Evolutionary conservation across 2,797 vertebrate species (phyloP), one percentile per base, ranked within the genome.

Genomic region (Loris lydekkerianus): DNA sequence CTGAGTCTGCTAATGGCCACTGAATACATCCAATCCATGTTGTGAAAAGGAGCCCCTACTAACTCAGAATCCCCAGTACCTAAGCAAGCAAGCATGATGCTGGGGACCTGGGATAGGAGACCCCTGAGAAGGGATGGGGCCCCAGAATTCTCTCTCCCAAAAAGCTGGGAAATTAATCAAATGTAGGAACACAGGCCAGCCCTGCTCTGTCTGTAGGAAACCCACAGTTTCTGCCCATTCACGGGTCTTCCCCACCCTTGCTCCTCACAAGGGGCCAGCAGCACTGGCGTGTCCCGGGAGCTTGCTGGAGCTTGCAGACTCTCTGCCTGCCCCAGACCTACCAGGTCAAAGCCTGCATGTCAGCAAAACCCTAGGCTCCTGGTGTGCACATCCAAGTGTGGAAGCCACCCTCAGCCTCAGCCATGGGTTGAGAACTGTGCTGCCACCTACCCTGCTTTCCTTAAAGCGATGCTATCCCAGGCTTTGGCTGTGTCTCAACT

Each of bases 201-300:
- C 5, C 7, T 60, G 91, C 89, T 73, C 89, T 73, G n/a, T 94
- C 37, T 69, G 81, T 94, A 94, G 94, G 90, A 76, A 61, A 86
- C 15, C n/a, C 25, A 76, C 53, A 87, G 88, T 86, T 96, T 77
- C 89, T 95, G 93, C 65, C 90, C 96, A 78, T 63, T 15, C 13
- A 37, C 82, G 60, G 93, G 92, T 95, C 96, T 95, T 86, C 90
- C 90, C 88, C 60, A 56, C 67, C 80, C 67, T 67, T 34, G 23
- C 85, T 93, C 70, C 63, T 92, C 18, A 13, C 25, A 18, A 75
- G 1, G 3, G 86, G 96, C 37, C 91, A 46, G 56, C 82, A 84
- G 76, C 80, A 92, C 1, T 7, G 56, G 17, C 37, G 77, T 14
- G 43, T 29, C 27, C 31, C 9, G 0, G 72, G 67, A 46, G 31